Percentiles rank a stretch among this genome's conserved stretches.
Conservation (phyloP, 2,888 invertebrate genomes). For the Latrodectus elegans region DNA sequence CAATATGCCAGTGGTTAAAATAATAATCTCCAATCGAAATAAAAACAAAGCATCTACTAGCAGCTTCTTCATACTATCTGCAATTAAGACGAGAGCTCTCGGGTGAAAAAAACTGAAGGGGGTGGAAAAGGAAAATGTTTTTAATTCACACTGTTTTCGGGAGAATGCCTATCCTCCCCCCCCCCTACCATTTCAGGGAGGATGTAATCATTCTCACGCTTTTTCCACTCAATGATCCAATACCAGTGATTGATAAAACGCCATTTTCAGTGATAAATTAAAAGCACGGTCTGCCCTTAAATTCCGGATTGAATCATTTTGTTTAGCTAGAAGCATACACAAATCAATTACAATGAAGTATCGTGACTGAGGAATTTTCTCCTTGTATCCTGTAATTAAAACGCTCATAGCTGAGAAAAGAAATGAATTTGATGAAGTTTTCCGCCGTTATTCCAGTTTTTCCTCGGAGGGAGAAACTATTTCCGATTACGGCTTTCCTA, state of each 20-base stretch:
- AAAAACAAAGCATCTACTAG: not conserved
- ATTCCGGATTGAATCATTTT: conserved; percentile 32
- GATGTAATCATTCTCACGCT: conserved; percentile 17
- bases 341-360: conserved; percentile 57
- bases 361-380: conserved; percentile 22
- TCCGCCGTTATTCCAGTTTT: conserved; percentile 45
- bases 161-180: not conserved
- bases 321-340: conserved; percentile 57
- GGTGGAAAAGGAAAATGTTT: not conserved
- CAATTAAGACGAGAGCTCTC: conserved; percentile 49
- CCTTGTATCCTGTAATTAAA: conserved; percentile 56
- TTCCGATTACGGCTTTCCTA: conserved; percentile 64
- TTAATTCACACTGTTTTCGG: not conserved
- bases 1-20: conserved; percentile 57
- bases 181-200: not conserved
- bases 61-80: conserved; percentile 28
- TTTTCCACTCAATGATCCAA: conserved; percentile 51
- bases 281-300: conserved; percentile 22
- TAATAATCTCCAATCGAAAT: conserved; percentile 52
- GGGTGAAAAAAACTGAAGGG: not conserved
- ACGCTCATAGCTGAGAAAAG: conserved; percentile 34
- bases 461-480: conserved; percentile 45
- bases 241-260: conserved; percentile 58
- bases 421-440: conserved; percentile 63
- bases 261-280: conserved; percentile 44